These are phyloP conservation scores for Chaetogeoica ovagalla DNA, from an alignment of 2,888 invertebrate genomes.

Conservation along the genomic window DNA sequence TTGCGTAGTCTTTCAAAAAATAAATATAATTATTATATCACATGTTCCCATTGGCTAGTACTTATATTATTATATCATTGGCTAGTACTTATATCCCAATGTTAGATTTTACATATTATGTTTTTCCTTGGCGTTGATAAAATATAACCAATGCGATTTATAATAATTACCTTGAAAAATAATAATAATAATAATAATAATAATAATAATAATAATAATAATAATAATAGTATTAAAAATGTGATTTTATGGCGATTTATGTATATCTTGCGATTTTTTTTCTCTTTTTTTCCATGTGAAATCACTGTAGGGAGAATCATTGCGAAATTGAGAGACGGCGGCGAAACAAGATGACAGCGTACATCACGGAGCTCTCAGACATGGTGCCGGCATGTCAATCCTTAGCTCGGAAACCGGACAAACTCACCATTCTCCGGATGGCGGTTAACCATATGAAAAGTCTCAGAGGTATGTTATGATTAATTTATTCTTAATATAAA, in stretches of 20 bases:
- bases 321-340: constrained; percentile 98
- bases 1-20: too few species aligned
- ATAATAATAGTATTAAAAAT: neutral
- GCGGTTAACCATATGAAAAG: constrained; percentile 99
- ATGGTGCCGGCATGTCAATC: constrained; percentile 99
- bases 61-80: too few species aligned
- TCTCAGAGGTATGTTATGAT: constrained; percentile 72
- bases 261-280: constrained; percentile 58
- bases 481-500: constrained; percentile 59
- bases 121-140: too few species aligned
- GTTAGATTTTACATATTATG: too few species aligned
- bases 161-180: too few species aligned
- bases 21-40: too few species aligned
- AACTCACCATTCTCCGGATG: constrained; percentile 97
- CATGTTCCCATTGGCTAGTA: too few species aligned
- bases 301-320: constrained; percentile 89
- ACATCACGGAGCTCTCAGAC: constrained; percentile 98
- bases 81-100: too few species aligned
- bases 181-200: neutral
- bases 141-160: too few species aligned
- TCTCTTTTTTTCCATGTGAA: constrained; percentile 52
- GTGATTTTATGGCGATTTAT: constrained; percentile 49
- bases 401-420: constrained; percentile 96
- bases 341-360: constrained; percentile 99
- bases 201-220: too few species aligned